Evolutionary conservation across 2,113 vertebrate species (phyloP), one percentile per base, ranked within the genome.

Genomic region (Sisor rabdophorus): DNA sequence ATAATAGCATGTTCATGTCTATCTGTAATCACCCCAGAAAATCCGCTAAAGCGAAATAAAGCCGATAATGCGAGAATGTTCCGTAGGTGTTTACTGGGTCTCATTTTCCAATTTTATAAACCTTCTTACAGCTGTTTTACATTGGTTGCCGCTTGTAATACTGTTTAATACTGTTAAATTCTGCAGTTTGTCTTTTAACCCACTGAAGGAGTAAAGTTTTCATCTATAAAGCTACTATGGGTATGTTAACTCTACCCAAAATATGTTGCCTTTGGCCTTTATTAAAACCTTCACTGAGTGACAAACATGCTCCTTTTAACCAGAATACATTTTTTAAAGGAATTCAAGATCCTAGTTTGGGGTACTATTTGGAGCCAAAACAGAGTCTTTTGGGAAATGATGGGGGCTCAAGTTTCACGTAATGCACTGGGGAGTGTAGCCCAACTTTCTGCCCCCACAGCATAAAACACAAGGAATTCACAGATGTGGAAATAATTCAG

Each of bases 401-500:
- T 73, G 58, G 54, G 47, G 73, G 53, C 64, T 80, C 48, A 28
- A 53, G 71, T 85, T 85, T 81, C 79, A 77, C 74, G 78, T 84
- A 82, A 82, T 82, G 83, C 79, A 83, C 81, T 73, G n/a, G 64
- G 72, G 69, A 82, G 73, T 83, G 76, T 67, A 44, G 74, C 71
- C 72, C 71, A 75, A 67, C 53, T 75, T 74, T 73, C 73, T 73
- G 47, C 74, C 79, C 74, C 74, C 58, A 83, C 55, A 83, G 68
- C 76, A 82, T 58, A 78, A 76, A 79, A 67, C 58, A 81, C 80
- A 85, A 79, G 73, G 77, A 56, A 81, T 81, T 84, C 74, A 81
- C 48, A 80, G 55, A 70, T 73, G 76, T 81, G 74, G 65, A 82
- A 71, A 79, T 76, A 69, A 74, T 77, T 83, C 54, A 44, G 65